Conservation (phyloP, 2,888 invertebrate genomes). For the Nudaria mundana region DNA sequence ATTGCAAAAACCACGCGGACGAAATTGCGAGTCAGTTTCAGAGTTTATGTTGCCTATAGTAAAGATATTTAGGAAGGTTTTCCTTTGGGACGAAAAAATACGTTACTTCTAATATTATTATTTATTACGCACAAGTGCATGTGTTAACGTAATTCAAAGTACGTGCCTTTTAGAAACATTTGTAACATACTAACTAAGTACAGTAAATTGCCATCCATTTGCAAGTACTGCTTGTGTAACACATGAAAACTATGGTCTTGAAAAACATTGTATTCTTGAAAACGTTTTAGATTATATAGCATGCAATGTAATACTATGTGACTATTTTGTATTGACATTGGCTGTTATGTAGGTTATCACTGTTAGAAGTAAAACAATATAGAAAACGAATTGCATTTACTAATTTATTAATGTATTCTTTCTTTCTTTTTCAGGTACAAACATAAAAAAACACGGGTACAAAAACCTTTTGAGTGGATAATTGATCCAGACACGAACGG, state of each 20-base stretch:
- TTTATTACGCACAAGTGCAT: conserved; percentile 2
- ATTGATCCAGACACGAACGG: conserved; percentile 66
- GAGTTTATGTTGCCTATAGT: no score
- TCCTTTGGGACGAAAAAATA: no score
- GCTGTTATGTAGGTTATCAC: conserved; percentile 8
- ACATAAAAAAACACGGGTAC: conserved; percentile 52
- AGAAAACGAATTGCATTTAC: no score
- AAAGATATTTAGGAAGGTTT: no score
- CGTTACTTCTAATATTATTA: conserved; percentile 5
- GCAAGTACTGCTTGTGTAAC: conserved; percentile 20
- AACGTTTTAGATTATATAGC: conserved; percentile 8
- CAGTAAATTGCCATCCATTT: conserved; percentile 22
- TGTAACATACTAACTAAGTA: conserved; percentile 16
- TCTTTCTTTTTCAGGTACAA: conserved; percentile 63
- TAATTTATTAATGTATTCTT: conserved; percentile 11
- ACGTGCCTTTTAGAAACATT: conserved; percentile 19
- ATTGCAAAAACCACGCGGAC: no score
- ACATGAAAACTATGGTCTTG: conserved; percentile 9
- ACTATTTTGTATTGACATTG: conserved; percentile 8
- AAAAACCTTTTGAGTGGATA: conserved; percentile 50
- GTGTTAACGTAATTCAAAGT: no score
- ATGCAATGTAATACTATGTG: conserved; percentile 14
- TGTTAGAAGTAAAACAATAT: conserved; percentile 4
- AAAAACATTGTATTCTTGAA: conserved; percentile 11
- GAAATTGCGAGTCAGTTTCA: no score